phyloP scores from a whole-genome alignment of 1,140 invertebrate genomes.

The Neuroterus valhalla region DNA sequence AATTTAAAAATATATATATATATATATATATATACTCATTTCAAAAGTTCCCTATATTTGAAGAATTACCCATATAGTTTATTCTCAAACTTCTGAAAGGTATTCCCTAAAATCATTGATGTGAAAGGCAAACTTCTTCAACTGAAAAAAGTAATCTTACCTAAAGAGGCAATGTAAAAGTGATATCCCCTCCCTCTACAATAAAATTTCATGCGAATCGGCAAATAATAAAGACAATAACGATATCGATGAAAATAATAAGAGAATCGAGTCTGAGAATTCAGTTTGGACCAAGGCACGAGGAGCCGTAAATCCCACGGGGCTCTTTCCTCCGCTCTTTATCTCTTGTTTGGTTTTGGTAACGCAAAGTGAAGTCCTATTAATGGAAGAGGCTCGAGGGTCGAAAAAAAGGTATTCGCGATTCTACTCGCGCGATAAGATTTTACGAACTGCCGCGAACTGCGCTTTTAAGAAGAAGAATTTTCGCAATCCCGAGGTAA shows the following conservation, averaged over 20 bases:
- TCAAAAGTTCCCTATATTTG: too few species aligned
- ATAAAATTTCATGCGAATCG: not conserved
- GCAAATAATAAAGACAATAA: constrained; percentile 1
- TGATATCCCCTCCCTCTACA: not conserved
- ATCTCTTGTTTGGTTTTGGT: constrained; percentile 30
- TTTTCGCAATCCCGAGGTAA: constrained; percentile 51
- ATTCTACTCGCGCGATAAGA: constrained; percentile 44
- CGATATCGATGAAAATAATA: constrained; percentile 11
- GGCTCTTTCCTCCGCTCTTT: constrained; percentile 3
- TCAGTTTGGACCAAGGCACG: not conserved
- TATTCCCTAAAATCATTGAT: too few species aligned
- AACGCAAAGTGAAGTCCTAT: constrained; percentile 12
- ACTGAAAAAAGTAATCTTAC: not conserved
- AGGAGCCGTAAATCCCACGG: constrained; percentile 6
- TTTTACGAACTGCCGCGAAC: constrained; percentile 53
- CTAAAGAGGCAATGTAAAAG: not conserved
- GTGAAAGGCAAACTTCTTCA: too few species aligned
- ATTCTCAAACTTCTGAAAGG: too few species aligned
- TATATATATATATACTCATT: too few species aligned
- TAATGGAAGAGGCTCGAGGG: not conserved
- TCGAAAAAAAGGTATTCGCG: constrained; percentile 27
- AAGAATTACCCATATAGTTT: too few species aligned
- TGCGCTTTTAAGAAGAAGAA: constrained; percentile 36
- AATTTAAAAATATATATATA: too few species aligned
- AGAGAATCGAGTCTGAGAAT: not conserved